Evolutionary conservation across 2,113 vertebrate species (phyloP), one percentile per base, ranked within the genome.

Genomic region (Anarhynchus alexandrinus): DNA sequence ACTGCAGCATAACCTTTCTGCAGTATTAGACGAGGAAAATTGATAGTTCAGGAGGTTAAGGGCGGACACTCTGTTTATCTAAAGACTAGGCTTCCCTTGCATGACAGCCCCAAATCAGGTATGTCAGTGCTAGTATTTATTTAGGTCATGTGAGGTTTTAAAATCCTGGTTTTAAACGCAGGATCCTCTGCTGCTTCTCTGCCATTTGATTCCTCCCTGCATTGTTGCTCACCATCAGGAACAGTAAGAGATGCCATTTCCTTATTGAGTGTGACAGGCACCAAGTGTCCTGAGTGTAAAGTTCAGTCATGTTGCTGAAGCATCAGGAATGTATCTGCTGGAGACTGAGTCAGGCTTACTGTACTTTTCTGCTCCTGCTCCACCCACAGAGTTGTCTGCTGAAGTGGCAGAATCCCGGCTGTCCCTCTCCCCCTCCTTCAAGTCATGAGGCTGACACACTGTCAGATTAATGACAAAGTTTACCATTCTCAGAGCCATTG

Each of bases 1-100:
- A 95, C 17, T 97, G 96, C 94, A 95, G 61, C 88, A 86, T 97
- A 97, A 98, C 97, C 96, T 95, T 36, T 90, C 93, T 87, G 12
- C 80, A 32, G 58, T 57, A 58, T 67, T 92, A 91, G 80, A 85
- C 2, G 4, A 66, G 55, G 62, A 94, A 82, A 96, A 91, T 34
- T 38, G 86, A 73, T 88, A 96, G 82, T 88, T 96, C 51, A 73
- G 91, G 76, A 91, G 72, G 70, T 94, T 92, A 90, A 96, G 90
- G 78, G 67, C 4, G 3, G 87, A 69, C 67, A 66, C 43, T 36
- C 55, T 96, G n/a, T 88, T 96, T 88, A 79, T 79, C 58, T 91
- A 36, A 81, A 94, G 61, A 89, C n/a, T 84, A 52, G 66, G 32
- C 62, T 88, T 90, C 73, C 71, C 71, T 94, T 86, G 76, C 45